These are phyloP conservation scores for Cylas formicarius DNA, from an alignment of 1,140 invertebrate genomes.

Conservation along the genomic window DNA sequence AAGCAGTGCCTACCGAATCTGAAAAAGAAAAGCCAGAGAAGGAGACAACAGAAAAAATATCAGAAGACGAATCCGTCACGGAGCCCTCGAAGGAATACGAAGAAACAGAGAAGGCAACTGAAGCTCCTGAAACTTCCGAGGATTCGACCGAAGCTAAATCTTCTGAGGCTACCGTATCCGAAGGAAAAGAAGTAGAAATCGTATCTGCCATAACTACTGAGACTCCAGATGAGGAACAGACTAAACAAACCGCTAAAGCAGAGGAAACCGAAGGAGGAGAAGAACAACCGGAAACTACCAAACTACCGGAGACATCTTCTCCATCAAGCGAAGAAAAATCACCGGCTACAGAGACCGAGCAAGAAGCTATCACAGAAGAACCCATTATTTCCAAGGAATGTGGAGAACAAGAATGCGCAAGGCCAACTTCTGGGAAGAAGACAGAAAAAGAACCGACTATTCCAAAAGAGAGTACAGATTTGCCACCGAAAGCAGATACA, in stretches of 20 bases:
- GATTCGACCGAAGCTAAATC: constrained; percentile 7
- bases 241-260: neutral
- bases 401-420: constrained; percentile 7
- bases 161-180: neutral
- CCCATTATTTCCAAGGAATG: constrained; percentile 9
- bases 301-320: constrained; percentile 30
- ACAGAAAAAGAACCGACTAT: constrained; percentile 8
- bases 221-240: constrained; percentile 4
- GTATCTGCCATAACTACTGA: neutral
- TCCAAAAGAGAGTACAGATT: constrained; percentile 5
- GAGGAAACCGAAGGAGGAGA: constrained; percentile 3
- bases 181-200: constrained; percentile 6
- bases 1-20: neutral
- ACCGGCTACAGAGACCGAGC: neutral
- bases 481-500: neutral
- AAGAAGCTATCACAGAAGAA: constrained; percentile 8
- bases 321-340: constrained; percentile 32
- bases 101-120: constrained; percentile 1
- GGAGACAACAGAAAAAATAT: constrained; percentile 8
- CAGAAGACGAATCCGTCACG: constrained; percentile 5
- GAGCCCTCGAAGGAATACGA: constrained; percentile 4
- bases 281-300: constrained; percentile 19
- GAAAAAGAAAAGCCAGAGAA: constrained; percentile 14
- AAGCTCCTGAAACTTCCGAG: constrained; percentile 11
- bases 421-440: constrained; percentile 23